These are phyloP conservation scores for Drosophila paracracens DNA, from an alignment of 2,888 invertebrate species.

Conservation along the genomic window DNA sequence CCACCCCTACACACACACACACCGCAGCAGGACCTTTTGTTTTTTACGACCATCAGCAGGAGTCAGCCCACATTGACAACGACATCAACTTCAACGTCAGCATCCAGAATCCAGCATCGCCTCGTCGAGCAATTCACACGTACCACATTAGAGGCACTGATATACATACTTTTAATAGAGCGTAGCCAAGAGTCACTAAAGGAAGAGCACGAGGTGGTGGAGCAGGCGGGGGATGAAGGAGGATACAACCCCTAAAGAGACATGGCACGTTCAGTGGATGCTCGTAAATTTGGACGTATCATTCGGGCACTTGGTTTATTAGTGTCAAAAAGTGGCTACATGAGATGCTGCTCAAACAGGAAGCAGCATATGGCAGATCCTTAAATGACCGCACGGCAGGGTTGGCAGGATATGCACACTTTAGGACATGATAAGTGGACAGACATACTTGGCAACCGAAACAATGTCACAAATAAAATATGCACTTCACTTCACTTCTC, in stretches of 20 bases:
- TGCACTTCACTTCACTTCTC: not conserved
- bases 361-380: conserved; percentile 38
- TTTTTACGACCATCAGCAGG: conserved; percentile 55
- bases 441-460: conserved; percentile 9
- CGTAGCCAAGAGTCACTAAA: conserved; percentile 11
- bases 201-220: not conserved
- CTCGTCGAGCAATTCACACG: conserved; percentile 66
- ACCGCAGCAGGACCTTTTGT: conserved; percentile 48
- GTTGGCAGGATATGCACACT: conserved; percentile 35
- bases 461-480: not conserved
- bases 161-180: conserved; percentile 66
- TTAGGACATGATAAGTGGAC: conserved; percentile 28
- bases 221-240: not conserved
- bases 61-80: conserved; percentile 49
- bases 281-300: conserved; percentile 47
- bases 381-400: conserved; percentile 42
- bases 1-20: not conserved
- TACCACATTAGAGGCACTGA: conserved; percentile 74
- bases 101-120: conserved; percentile 22
- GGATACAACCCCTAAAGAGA: conserved; percentile 28
- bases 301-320: conserved; percentile 51
- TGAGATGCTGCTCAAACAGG: conserved; percentile 5
- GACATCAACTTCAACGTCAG: conserved; percentile 13
- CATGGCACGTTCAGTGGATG: conserved; percentile 42
- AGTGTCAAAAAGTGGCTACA: conserved; percentile 35